Evolutionary conservation across 2,113 vertebrate species (phyloP), one percentile per base, ranked within the genome.

Genomic region (Plecturocebus donacophilus): DNA sequence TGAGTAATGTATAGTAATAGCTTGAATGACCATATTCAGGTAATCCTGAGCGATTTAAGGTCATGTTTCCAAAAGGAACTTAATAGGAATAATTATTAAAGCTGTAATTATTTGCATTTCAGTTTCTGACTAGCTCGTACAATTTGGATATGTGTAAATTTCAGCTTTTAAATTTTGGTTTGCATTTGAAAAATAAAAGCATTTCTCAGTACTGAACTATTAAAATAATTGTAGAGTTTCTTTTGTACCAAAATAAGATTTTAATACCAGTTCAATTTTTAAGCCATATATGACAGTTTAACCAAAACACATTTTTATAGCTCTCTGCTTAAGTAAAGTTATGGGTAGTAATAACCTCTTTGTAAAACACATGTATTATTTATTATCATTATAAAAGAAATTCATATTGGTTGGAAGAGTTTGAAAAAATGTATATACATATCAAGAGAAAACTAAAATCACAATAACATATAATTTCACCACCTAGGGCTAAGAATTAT

Each of bases 151-250:
- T 85, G 70, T 92, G 0, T 87, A 93, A 64, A 70, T 76, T 88
- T 96, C 13, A 73, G 42, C 73, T 92, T 93, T 95, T 95, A 66
- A 79, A 94, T 83, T 87, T 96, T 84, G 70, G n/a, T 73, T 84
- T 97, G 40, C 27, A 35, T 52, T 61, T 70, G 32, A 19, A 52
- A 40, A 86, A 49, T 30, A 86, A 23, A 61, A 70, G n/a, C 40
- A 42, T 87, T 92, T 76, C 27, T 92, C 23, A 83, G 68, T 30
- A 38, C 30, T 49, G 35, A 86, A 23, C 79, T 94, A 83, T 90
- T 77, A 90, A 95, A 95, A 86, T 76, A 54, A 47, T 16, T 77
- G 20, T 80, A 21, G 27, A 96, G 35, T 52, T 77, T 93, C 30
- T 68, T 93, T 96, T 86, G 92, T 3, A 52, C 5, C 1, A 61